Evolutionary conservation across 2,113 vertebrate species (phyloP).

Genomic region (Sturnira hondurensis): DNA sequence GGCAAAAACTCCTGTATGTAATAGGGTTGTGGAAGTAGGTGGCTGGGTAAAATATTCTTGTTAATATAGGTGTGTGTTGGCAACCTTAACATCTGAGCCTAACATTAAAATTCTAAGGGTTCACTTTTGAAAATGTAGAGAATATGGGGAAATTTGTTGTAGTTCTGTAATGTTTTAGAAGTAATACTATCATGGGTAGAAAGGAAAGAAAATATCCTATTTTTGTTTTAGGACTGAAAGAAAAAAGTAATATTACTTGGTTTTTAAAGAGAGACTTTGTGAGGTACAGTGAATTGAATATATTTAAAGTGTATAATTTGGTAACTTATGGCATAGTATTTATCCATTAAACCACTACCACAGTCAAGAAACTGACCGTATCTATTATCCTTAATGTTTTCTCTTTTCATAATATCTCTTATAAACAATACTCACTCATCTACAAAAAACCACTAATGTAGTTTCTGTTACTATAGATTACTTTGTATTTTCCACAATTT

Average conservation of each 20-base stretch:
- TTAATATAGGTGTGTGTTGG: not conserved
- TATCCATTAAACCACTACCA: not conserved
- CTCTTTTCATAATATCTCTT: not conserved
- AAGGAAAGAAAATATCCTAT: not conserved
- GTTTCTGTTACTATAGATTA: not conserved
- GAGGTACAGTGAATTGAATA: not conserved
- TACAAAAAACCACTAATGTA: not conserved
- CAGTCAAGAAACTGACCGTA: not conserved
- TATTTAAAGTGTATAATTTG: not conserved
- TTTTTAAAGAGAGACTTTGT: not conserved
- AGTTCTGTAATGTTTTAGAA: not conserved
- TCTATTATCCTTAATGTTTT: not conserved
- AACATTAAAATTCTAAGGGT: not conserved
- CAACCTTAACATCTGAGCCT: not conserved
- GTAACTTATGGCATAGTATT: not conserved
- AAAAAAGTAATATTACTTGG: not conserved
- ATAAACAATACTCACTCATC: not conserved
- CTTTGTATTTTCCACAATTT: not conserved
- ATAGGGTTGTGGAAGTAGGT: not conserved
- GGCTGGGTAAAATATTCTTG: not conserved
- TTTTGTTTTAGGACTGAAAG: slow-evolving; percentile 24
- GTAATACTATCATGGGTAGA: not conserved
- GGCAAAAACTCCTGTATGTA: not conserved
- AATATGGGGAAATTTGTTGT: not conserved
- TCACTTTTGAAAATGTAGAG: not conserved